These are phyloP conservation scores for Thrips palmi DNA, from an alignment of 1,140 invertebrate species.

Conservation along the genomic window DNA sequence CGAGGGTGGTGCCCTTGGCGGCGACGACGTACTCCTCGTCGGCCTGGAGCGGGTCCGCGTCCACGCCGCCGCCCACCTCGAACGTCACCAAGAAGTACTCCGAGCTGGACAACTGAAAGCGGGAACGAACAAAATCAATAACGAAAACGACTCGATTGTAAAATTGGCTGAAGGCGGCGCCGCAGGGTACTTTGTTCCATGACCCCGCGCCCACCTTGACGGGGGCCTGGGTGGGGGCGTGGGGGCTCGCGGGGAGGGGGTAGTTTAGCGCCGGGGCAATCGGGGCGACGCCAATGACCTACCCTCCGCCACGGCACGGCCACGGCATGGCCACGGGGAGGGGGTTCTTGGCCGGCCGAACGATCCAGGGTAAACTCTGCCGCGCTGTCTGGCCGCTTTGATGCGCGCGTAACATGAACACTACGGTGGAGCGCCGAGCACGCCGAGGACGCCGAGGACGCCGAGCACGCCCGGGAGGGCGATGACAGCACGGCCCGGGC, in stretches of 20 bases:
- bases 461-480: too few relatives aligned
- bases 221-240: neutral
- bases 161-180: neutral
- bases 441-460: too few relatives aligned
- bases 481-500: too few relatives aligned
- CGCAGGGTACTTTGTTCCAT: neutral
- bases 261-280: constrained; percentile 2
- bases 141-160: constrained; percentile 1
- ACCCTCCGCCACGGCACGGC: too few relatives aligned
- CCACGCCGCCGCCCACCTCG: constrained; percentile 32
- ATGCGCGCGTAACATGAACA: too few relatives aligned
- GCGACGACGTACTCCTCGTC: constrained; percentile 49
- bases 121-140: too few relatives aligned
- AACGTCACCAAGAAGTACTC: constrained; percentile 59
- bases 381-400: too few relatives aligned
- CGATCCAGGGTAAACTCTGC: too few relatives aligned
- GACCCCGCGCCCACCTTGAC: constrained; percentile 1
- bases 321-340: too few relatives aligned
- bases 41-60: constrained; percentile 26
- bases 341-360: too few relatives aligned
- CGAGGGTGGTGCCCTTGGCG: constrained; percentile 40
- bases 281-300: too few relatives aligned
- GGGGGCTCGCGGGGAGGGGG: neutral
- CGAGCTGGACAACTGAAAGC: constrained; percentile 47
- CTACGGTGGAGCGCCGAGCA: too few relatives aligned